A percentile compares a stretch with the other conserved stretches of the same genome.
phyloP scores from a whole-genome alignment of 2,113 vertebrate genomes.

The Nannobrachium achirus region DNA sequence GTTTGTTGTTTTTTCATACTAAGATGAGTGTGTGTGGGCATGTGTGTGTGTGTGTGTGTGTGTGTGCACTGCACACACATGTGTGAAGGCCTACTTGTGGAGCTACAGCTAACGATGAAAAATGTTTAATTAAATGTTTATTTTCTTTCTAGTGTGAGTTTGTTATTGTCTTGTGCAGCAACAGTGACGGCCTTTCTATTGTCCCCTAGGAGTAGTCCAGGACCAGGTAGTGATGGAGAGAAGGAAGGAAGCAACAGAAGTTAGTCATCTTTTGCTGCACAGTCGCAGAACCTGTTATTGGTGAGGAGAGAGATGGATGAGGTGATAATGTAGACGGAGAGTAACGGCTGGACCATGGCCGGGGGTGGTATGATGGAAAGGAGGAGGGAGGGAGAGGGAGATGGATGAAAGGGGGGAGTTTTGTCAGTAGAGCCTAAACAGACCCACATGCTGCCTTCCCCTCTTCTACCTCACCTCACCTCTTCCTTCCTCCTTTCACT shows the following conservation, averaged over 20 bases:
- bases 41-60: not conserved
- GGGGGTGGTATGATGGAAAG: slow-evolving; percentile 8
- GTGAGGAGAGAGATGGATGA: slow-evolving; percentile 66
- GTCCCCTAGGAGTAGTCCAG: slow-evolving; percentile 44
- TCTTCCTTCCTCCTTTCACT: slow-evolving; percentile 19
- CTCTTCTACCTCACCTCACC: slow-evolving; percentile 38
- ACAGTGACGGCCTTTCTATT: slow-evolving; percentile 39
- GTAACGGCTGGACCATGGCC: slow-evolving; percentile 19
- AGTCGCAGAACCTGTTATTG: slow-evolving; percentile 64
- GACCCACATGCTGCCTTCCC: slow-evolving; percentile 43
- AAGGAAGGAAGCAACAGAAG: slow-evolving; percentile 60
- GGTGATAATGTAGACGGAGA: slow-evolving; percentile 50
- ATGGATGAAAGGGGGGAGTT: slow-evolving; percentile 37
- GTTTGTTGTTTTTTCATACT: slow-evolving; percentile 8
- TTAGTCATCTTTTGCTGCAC: slow-evolving; percentile 62
- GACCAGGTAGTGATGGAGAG: slow-evolving; percentile 16
- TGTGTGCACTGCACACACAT: not conserved
- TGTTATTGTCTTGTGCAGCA: slow-evolving; percentile 16
- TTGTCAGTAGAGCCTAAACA: slow-evolving; percentile 40
- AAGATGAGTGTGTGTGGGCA: not conserved
- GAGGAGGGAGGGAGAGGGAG: slow-evolving; percentile 15
- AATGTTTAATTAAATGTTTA: not conserved
- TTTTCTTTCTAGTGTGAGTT: slow-evolving; percentile 1
- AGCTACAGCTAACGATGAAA: not conserved
- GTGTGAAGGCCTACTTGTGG: not conserved